Base-by-base conservation (phyloP, 2,797 vertebrate species). In the Myripristis jacobus region DNA sequence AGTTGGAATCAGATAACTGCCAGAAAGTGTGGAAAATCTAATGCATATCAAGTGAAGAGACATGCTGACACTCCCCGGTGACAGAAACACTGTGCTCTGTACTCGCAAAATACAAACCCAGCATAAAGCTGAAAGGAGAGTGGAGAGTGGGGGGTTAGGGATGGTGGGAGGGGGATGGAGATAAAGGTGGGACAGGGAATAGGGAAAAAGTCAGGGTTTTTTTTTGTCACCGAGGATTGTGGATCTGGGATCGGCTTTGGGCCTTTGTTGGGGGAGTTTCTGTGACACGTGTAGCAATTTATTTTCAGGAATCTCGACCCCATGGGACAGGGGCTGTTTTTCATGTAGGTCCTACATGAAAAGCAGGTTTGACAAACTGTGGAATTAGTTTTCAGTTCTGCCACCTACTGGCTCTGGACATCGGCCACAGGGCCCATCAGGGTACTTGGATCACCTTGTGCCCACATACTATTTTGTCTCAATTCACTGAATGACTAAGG, bases 21-120 rank as follows among this genome's bases (percentile, higher is more conserved):
- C 81, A 87, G 76, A 87, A 87, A 85, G 75, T 82, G 88, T 84
- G 67, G 84, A 80, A 90, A 90, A 89, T 88, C 81, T 82, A 89
- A 92, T 89, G 89, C 86, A 92, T 90, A 89, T 91, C 84, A 92
- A 90, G 84, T 88, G 86, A 89, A 86, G 66, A 88, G 88, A 89
- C 86, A 87, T 80, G 77, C 82, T 82, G 91, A 90, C 85, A 80
- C 66, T 90, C 84, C 86, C 78, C 71, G 25, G 80, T 69, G 80
- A 85, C 80, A 80, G 77, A 88, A 75, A 82, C 80, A 71, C 74
- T 73, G 61, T 69, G 73, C 70, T 77, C 75, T 67, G 64, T 75
- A 57, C 64, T 78, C 29, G 6, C 78, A 83, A 87, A 89, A 78
- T 66, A 87, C 83, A 88, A 82, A 75, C 74, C 75, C 62, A 76